Evolutionary conservation across 2,113 vertebrate genomes (phyloP), one percentile per base, ranked within the genome.

Genomic region (Scalopus aquaticus): DNA sequence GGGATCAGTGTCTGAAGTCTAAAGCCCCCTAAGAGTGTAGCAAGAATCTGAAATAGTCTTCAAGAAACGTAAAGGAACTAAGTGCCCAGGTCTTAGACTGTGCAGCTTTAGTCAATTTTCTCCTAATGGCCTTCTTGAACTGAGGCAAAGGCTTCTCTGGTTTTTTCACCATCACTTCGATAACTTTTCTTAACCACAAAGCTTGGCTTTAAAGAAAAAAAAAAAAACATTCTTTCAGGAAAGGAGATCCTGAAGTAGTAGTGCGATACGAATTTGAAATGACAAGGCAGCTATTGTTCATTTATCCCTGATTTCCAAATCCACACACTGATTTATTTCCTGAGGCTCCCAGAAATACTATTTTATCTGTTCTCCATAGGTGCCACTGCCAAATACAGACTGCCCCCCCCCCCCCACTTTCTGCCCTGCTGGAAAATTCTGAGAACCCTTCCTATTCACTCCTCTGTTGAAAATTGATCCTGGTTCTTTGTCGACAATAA

Each of bases 31-130:
- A 84, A 49, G 84, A 94, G 17, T 2, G 28, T 2, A 51, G 74
- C 54, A 93, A 65, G 88, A 95, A 90, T 85, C 44, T 49, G 72
- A 93, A 95, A 70, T 37, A 88, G 92, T 92, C 42, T 74, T 83
- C 64, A 81, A 90, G 90, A 90, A 84, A 39, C 6, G 17, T 28
- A 19, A 77, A 90, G 93, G 51, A 90, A 69, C 12, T 22, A 58
- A 82, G 58, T 0, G 1, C 16, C 26, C 54, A 88, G 77, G 91
- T 64, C 24, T 30, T 60, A n/a, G 79, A 46, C 32, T 62, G 32
- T n/a, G 42, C 42, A 72, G 64, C 46, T 42, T 79, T 44, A 62
- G n/a, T 49, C 84, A 56, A 15, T 84, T 84, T 90, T 58, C 56
- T 93, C 58, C 77, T 58, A 20, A 16, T 17, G 65, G 85, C 37